Evolutionary conservation across 2,113 vertebrate genomes (phyloP).

Genomic region (Oxygymnocypris stewartii): DNA sequence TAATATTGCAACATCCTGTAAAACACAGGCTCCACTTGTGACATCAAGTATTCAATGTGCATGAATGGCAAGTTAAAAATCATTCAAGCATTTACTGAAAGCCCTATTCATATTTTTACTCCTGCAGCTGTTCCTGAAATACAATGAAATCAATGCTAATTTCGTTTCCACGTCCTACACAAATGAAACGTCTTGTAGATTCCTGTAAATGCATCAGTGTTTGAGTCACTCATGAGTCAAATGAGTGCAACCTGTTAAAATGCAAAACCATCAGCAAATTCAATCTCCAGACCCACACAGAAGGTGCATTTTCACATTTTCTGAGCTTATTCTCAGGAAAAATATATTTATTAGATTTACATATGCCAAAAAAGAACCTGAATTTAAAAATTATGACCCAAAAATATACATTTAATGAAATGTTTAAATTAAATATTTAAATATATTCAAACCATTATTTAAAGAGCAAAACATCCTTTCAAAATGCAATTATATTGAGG

Average conservation of each 20-base stretch:
- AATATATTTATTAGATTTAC: not conserved
- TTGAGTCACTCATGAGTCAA: not conserved
- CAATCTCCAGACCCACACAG: not conserved
- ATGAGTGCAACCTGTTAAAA: not conserved
- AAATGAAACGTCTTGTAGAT: not conserved
- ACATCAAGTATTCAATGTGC: not conserved
- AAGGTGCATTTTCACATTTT: not conserved
- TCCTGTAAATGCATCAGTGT: slow-evolving; percentile 14
- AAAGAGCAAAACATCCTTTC: not conserved
- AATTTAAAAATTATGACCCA: not conserved
- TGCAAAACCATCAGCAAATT: not conserved
- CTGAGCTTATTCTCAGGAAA: not conserved
- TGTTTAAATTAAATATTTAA: not conserved
- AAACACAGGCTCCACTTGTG: not conserved
- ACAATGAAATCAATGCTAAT: slow-evolving; percentile 29
- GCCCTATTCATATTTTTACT: not conserved
- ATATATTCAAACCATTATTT: not conserved
- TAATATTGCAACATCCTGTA: not conserved
- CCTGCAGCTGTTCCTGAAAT: not conserved
- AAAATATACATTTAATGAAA: not conserved
- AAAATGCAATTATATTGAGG: not conserved
- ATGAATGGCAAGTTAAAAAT: not conserved
- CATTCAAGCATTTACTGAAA: not conserved
- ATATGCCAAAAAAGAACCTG: too few relatives aligned
- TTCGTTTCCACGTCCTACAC: not conserved